Evolutionary conservation across 2,888 invertebrate genomes (phyloP), one percentile per base, ranked within the genome.

Genomic region (Ceramica pisi): DNA sequence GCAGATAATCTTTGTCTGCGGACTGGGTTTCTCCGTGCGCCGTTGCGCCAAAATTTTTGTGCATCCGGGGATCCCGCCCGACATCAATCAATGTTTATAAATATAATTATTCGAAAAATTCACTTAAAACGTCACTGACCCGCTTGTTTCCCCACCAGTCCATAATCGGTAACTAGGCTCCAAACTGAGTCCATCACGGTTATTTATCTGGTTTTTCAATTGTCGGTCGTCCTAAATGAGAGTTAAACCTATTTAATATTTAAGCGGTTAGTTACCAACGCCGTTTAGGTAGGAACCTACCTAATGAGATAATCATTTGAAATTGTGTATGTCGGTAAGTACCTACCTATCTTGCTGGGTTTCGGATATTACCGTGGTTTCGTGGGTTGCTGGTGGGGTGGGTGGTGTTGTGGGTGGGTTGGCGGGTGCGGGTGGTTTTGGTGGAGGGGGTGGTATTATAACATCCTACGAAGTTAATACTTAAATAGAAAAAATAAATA

Each of bases 11-110:
- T 46, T 77, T 38, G 61, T 51, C n/a, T 16, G 46, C 8, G 19
- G 46, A 19, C 2, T 67, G 63, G 81, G 77, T 56, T 75, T 75
- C 26, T 55, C 44, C 62, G 10, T 12, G 21, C 14, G 14, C 14
- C 31, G 46, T 9, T 38, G 12, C 53, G 26, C 38, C 41, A 44
- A 59, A 62, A 59, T 62, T 62, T 59, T 72, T 8, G 14, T 19
- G n/a, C 38, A 31, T 59, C 35, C 26, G 53, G 31, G 35, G 8
- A 38, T 59, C 56, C 35, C n/a, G 19, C 56, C 35, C n/a, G 19
- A 50, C n/a, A 53, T 19, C 26, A 66, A 62, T 44, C 23, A 44
- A 35, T 38, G 44, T 44, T 35, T 21, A 38, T 48, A 23, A 31
- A 31, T 14, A 70, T 31, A 4, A 31, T 31, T 4, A 56, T 21